Percentiles rank a stretch among this genome's conserved stretches.
Conservation (phyloP, 2,797 vertebrate genomes). For the Menidia menidia region DNA sequence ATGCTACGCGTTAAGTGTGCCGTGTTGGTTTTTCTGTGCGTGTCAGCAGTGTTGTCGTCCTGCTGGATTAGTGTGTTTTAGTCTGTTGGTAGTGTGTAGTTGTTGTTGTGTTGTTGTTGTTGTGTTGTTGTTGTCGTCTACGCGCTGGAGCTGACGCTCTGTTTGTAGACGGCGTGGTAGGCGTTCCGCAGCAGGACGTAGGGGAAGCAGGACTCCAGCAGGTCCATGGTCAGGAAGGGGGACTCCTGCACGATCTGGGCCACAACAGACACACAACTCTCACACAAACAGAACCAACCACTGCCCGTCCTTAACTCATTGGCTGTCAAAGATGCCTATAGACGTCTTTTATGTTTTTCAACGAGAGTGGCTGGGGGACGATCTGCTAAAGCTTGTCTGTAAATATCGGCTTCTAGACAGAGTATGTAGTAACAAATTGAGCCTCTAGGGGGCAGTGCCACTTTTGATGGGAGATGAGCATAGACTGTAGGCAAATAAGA, state of each 20-base stretch:
- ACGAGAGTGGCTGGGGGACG: too few species aligned
- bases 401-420: too few species aligned
- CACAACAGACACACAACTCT: background rate
- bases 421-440: too few species aligned
- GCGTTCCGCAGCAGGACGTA: slow-evolving; percentile 97
- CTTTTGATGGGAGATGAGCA: too few species aligned
- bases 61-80: slow-evolving; percentile 54
- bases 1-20: slow-evolving; percentile 28
- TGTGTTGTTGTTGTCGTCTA: slow-evolving; percentile 66
- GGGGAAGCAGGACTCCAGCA: slow-evolving; percentile 98
- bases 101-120: slow-evolving; percentile 22
- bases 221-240: slow-evolving; percentile 98
- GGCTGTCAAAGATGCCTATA: too few species aligned
- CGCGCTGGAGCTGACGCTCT: slow-evolving; percentile 92
- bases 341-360: too few species aligned
- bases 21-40: background rate
- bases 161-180: slow-evolving; percentile 98
- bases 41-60: background rate
- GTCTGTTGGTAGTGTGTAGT: slow-evolving; percentile 58
- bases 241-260: slow-evolving; percentile 98
- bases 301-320: too few species aligned
- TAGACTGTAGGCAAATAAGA: too few species aligned
- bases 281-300: background rate
- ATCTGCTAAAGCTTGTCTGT: too few species aligned
- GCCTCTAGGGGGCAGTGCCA: too few species aligned